Conservation (phyloP, 2,888 invertebrate genomes). For the Stictocephala bisonia region DNA sequence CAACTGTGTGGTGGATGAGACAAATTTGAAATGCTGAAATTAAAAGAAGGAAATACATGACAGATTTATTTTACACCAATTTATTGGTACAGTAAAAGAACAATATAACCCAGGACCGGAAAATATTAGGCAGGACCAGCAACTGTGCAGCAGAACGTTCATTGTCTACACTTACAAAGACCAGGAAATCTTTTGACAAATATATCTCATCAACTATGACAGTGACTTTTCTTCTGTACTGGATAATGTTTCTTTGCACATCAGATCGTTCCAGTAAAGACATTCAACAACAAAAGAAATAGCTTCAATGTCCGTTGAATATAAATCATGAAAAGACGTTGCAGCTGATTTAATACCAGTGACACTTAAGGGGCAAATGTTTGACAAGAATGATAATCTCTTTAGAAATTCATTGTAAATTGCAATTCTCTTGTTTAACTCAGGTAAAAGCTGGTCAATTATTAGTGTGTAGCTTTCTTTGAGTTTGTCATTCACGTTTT, state of each 20-base stretch:
- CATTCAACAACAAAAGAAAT: constrained; percentile 23
- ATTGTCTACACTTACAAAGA: constrained; percentile 23
- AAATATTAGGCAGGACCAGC: too few relatives aligned
- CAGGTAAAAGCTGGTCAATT: not conserved
- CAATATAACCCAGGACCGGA: too few relatives aligned
- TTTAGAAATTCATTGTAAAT: constrained; percentile 15
- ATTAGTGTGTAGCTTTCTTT: too few relatives aligned
- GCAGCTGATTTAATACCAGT: constrained; percentile 2
- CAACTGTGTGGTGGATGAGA: too few relatives aligned
- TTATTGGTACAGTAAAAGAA: too few relatives aligned
- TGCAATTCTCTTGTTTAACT: constrained; percentile 15
- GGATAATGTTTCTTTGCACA: not conserved
- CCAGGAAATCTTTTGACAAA: constrained; percentile 22
- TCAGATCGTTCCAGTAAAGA: not conserved
- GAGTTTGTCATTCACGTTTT: constrained; percentile 3
- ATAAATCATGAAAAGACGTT: constrained; percentile 30
- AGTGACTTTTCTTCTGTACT: constrained; percentile 20
- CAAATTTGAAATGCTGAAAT: too few relatives aligned
- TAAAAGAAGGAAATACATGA: too few relatives aligned
- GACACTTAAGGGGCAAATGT: constrained; percentile 29
- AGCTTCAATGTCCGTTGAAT: constrained; percentile 32
- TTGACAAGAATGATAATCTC: constrained; percentile 32
- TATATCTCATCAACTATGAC: not conserved
- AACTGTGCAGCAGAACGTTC: too few relatives aligned
- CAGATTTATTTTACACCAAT: too few relatives aligned